Evolutionary conservation across 2,113 vertebrate genomes (phyloP), one percentile per base, ranked within the genome.

Genomic region (Chelonoidis abingdonii): DNA sequence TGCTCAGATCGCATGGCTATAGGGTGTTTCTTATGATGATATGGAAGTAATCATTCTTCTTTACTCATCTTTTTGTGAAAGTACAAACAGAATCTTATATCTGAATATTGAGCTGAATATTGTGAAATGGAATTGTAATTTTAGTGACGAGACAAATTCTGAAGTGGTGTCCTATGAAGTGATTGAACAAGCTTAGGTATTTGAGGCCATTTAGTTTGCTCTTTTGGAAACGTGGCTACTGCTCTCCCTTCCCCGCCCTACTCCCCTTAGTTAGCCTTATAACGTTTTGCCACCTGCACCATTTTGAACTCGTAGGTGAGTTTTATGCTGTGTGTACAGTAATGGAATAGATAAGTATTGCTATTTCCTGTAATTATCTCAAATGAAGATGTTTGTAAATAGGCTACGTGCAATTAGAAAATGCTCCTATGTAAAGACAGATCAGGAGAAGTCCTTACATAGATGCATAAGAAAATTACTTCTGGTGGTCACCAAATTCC

Each of bases 341-440:
- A 62, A 62, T 62, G 29, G 59, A 62, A 62, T 16, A 62, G 59
- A 35, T 35, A 31, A 62, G 27, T 31, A 59, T 62, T 0, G 0
- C 3, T 25, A 12, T 85, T 65, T 91, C 10, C 52, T 86, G 0
- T 93, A 93, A 10, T 24, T 84, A 84, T 80, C 21, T 82, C 12
- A 6, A 29, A 29, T 59, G 16, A 24, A 4, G 59, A 49, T 25
- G 8, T 25, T 0, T 76, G 3, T 72, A 52, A 69, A 52, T 35
- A 52, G 49, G 25, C 79, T 2, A 1, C 35, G 25, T 54, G 52
- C 79, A 89, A 65, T 78, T 90, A 19, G 1, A 62, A 44, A 29
- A 38, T 79, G 21, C 62, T 72, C 0, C 22, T 81, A 19, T 35
- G 84, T 80, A 49, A 24, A 72, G 22, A 41, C 12, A 72, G 8